A percentile compares a stretch with the other conserved stretches of the same genome.
Evolutionary conservation across 2,113 vertebrate genomes (phyloP).

Genomic region (Hypocryptadius cinnamomeus): DNA sequence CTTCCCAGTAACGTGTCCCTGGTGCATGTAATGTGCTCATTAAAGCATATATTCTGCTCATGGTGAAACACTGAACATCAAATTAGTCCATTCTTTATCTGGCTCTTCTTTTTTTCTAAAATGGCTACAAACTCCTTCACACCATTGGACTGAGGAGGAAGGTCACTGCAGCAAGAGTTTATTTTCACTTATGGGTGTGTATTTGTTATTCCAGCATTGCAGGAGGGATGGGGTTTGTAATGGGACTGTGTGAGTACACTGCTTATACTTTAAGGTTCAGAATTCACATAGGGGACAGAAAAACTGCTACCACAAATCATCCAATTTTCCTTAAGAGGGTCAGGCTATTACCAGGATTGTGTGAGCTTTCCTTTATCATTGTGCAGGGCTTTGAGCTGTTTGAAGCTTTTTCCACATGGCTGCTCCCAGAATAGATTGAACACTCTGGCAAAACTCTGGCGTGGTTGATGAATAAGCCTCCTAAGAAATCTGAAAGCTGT

Average conservation of each 20-base stretch:
- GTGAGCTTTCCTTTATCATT: conserved; percentile 59
- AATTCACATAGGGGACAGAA: conserved; percentile 25
- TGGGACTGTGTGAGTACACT: not conserved
- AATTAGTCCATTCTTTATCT: conserved; percentile 29
- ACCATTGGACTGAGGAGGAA: conserved; percentile 3
- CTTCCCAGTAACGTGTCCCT: not conserved
- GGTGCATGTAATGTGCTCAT: conserved; percentile 28
- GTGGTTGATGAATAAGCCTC: conserved; percentile 41
- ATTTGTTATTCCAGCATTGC: conserved; percentile 1
- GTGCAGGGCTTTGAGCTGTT: conserved; percentile 43
- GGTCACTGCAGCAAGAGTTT: not conserved
- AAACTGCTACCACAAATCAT: conserved; percentile 59
- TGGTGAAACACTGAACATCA: conserved; percentile 6
- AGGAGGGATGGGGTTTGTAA: not conserved
- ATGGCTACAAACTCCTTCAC: conserved; percentile 24
- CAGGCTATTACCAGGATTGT: conserved; percentile 59
- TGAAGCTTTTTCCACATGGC: conserved; percentile 56
- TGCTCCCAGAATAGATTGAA: conserved; percentile 48
- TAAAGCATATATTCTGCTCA: conserved; percentile 25
- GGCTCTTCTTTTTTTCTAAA: not conserved
- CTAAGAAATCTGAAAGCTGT: conserved; percentile 52
- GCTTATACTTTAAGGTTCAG: conserved; percentile 13
- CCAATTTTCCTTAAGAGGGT: conserved; percentile 62
- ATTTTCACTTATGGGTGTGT: not conserved
- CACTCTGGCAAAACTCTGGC: conserved; percentile 15